Conservation (phyloP, 2,797 vertebrate genomes). For the Protosalanx chinensis region DNA sequence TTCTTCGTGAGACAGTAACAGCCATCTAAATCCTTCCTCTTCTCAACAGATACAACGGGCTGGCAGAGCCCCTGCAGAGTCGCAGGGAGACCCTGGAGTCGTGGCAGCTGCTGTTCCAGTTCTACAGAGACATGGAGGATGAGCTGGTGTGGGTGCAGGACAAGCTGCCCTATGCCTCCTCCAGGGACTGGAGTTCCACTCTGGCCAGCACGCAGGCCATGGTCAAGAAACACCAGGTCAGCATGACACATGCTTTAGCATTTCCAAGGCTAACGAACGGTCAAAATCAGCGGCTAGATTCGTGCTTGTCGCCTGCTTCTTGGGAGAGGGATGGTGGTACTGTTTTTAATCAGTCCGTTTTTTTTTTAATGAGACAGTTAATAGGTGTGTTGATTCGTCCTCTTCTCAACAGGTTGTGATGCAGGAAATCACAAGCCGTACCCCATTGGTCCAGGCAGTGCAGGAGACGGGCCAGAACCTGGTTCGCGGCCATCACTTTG, state of each 20-base stretch:
- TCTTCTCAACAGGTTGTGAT: conserved; percentile 70
- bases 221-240: conserved; percentile 84
- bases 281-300: too few relatives aligned
- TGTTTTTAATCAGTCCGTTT: too few relatives aligned
- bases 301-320: too few relatives aligned
- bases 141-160: conserved; percentile 81
- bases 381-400: background rate
- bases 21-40: background rate
- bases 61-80: conserved; percentile 72
- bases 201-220: conserved; percentile 68
- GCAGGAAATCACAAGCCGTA: conserved; percentile 77
- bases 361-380: background rate
- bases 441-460: conserved; percentile 73
- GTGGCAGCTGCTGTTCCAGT: conserved; percentile 77
- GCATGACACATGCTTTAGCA: background rate
- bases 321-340: background rate
- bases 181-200: conserved; percentile 75
- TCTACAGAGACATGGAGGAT: conserved; percentile 81
- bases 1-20: background rate
- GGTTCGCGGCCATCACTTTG: conserved; percentile 76
- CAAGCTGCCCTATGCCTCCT: conserved; percentile 67
- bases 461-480: conserved; percentile 78
- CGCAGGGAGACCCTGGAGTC: conserved; percentile 76
- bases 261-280: too few relatives aligned
- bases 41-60: conserved; percentile 73